A percentile compares a stretch with the other conserved stretches of the same genome.
Evolutionary conservation across 2,113 vertebrate genomes (phyloP).

Genomic region (Heterochromis multidens): DNA sequence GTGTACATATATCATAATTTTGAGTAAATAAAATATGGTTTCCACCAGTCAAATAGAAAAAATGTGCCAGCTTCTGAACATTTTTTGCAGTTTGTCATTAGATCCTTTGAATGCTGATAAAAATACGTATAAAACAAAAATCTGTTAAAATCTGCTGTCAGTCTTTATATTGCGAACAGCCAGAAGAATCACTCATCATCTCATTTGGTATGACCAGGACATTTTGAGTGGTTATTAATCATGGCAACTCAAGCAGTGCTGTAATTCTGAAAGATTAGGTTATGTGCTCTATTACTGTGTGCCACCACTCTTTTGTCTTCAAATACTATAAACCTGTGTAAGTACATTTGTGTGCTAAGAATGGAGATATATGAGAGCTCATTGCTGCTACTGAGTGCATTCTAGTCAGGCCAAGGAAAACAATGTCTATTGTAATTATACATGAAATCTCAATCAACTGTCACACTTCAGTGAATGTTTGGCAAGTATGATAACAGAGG

Average conservation of each 20-base stretch:
- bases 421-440: neutral
- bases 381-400: neutral
- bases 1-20: neutral
- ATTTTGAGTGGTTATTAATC: neutral
- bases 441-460: neutral
- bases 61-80: neutral
- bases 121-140: rapidly evolving
- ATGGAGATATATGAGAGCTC: neutral
- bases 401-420: neutral
- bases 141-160: neutral
- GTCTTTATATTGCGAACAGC: neutral
- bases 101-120: neutral
- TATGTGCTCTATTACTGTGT: neutral
- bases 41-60: neutral
- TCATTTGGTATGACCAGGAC: neutral
- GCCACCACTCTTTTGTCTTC: neutral
- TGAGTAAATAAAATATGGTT: too few species aligned
- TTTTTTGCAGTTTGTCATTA: neutral
- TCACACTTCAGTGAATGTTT: neutral
- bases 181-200: neutral
- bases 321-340: neutral
- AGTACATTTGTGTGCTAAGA: neutral
- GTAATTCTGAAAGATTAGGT: neutral
- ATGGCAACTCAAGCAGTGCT: neutral
- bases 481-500: neutral